A percentile compares a stretch with the other conserved stretches of the same genome.
Evolutionary conservation across 1,140 invertebrate species (phyloP).

Genomic region (Dendroctonus ponderosae): DNA sequence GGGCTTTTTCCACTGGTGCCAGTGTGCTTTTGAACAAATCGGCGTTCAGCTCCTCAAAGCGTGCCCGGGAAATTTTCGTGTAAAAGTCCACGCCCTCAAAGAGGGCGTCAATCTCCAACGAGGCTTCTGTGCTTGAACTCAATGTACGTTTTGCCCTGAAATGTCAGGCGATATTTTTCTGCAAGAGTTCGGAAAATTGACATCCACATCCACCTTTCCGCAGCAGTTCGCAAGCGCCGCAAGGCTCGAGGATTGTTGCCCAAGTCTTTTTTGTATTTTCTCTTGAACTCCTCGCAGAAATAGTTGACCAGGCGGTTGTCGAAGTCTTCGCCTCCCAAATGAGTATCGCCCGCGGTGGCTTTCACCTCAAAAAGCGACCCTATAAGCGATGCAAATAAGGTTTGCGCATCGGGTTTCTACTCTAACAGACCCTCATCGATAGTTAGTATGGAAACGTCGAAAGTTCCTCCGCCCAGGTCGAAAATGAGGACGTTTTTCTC

Average conservation of each 20-base stretch:
- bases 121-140: conserved; percentile 72
- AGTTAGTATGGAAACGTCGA: conserved; percentile 76
- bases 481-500: conserved; percentile 66
- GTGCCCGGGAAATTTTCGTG: conserved; percentile 60
- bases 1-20: conserved; percentile 65
- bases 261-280: conserved; percentile 56
- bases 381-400: not conserved
- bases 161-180: not conserved
- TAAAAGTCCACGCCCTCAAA: conserved; percentile 69
- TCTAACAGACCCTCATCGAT: conserved; percentile 61
- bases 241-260: conserved; percentile 54
- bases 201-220: conserved; percentile 56
- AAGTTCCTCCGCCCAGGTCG: conserved; percentile 65
- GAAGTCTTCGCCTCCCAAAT: conserved; percentile 58
- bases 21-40: conserved; percentile 63
- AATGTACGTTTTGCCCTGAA: conserved; percentile 71
- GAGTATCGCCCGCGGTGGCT: conserved; percentile 64
- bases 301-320: conserved; percentile 72
- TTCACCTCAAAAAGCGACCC: conserved; percentile 66
- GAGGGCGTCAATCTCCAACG: conserved; percentile 72
- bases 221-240: conserved; percentile 72
- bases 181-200: not conserved
- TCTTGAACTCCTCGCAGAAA: conserved; percentile 55
- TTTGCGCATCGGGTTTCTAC: not conserved
- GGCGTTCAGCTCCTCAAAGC: conserved; percentile 64